Percentiles rank a stretch among this genome's conserved stretches.
Conservation (phyloP, 2,797 vertebrate species). For the Triplophysa bombifrons region DNA sequence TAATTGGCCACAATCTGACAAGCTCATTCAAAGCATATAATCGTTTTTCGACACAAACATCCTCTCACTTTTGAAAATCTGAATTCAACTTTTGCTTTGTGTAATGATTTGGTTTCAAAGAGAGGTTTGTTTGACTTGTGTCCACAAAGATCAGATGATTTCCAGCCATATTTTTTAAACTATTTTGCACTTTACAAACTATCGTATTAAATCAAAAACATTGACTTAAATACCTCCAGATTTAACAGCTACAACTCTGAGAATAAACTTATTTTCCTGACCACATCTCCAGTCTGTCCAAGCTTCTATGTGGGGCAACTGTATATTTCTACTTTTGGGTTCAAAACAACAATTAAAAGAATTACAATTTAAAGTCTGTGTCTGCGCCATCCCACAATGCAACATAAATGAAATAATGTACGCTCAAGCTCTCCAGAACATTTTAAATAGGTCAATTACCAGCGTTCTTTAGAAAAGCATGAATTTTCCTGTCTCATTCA, state of each 20-base stretch:
- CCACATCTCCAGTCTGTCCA: not conserved
- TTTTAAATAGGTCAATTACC: slow-evolving; percentile 23
- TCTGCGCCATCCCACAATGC: not conserved
- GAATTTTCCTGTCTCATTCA: not conserved
- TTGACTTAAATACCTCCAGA: no score
- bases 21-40: not conserved
- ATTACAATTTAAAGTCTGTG: not conserved
- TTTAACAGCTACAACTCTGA: no score
- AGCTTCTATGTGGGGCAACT: not conserved
- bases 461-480: slow-evolving; percentile 11
- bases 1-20: not conserved
- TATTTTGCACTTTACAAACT: not conserved
- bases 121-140: no score
- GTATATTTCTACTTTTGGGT: not conserved
- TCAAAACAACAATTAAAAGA: not conserved
- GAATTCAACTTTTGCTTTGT: not conserved
- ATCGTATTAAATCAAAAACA: not conserved
- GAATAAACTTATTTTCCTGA: not conserved
- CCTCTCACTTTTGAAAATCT: not conserved
- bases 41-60: not conserved
- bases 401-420: not conserved
- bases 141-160: not conserved
- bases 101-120: not conserved
- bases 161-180: not conserved
- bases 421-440: not conserved